Percentiles rank a stretch among this genome's conserved stretches.
phyloP scores from a whole-genome alignment of 2,797 vertebrate genomes.

The Fringilla coelebs region DNA sequence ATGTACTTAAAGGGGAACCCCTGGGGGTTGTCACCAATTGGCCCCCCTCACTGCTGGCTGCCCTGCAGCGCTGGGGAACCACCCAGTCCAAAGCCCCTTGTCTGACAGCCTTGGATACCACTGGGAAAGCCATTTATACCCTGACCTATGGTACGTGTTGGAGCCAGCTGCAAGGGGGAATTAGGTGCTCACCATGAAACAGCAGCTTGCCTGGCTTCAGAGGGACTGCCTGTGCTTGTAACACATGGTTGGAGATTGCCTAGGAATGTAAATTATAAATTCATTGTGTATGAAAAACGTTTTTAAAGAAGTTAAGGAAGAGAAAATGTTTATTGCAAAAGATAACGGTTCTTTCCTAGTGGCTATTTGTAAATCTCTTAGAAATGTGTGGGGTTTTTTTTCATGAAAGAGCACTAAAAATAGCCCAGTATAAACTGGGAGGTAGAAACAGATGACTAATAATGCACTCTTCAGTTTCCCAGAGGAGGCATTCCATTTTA shows the following conservation, averaged over 20 bases:
- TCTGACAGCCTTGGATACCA: conserved; percentile 88
- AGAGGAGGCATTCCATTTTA: neutral
- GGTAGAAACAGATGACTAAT: neutral
- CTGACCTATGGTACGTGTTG: conserved; percentile 87
- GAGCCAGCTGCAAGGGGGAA: neutral
- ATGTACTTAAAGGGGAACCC: conserved; percentile 84
- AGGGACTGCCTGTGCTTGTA: neutral
- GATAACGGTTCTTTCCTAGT: neutral
- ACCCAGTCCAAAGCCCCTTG: conserved; percentile 90
- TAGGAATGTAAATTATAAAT: neutral
- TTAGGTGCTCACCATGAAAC: neutral
- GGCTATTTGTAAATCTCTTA: neutral
- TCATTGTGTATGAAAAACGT: neutral
- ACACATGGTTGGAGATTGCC: neutral
- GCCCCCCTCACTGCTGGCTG: conserved; percentile 85
- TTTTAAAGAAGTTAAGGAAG: neutral
- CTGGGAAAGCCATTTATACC: conserved; percentile 88
- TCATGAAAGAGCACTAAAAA: neutral
- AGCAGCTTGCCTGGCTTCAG: neutral
- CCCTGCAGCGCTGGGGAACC: conserved; percentile 89
- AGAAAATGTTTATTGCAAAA: neutral
- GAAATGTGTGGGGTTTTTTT: neutral
- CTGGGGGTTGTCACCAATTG: conserved; percentile 79
- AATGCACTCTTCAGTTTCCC: neutral
- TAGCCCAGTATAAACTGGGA: neutral